Conservation (phyloP, 2,797 vertebrate species). For the Echeneis naucrates region DNA sequence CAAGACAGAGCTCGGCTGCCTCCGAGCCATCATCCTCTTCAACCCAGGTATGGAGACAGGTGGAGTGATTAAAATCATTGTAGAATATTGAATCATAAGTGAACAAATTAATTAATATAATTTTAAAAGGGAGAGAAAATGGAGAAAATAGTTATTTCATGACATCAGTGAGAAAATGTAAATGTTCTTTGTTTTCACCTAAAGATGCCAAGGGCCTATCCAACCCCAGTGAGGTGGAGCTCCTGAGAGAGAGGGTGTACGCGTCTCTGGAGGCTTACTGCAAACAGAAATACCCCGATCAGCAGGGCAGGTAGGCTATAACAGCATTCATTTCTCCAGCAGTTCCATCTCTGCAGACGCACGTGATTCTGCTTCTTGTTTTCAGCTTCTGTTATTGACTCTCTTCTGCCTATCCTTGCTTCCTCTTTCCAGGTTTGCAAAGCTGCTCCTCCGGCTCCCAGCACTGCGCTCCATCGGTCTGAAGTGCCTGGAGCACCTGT, state of each 20-base stretch:
- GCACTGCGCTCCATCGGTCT: slow-evolving; percentile 93
- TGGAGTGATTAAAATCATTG: not conserved
- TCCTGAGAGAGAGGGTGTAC: slow-evolving; percentile 92
- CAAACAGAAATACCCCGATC: slow-evolving; percentile 96
- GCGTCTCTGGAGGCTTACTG: slow-evolving; percentile 95
- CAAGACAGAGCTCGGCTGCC: slow-evolving; percentile 93
- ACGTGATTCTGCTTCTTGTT: not conserved
- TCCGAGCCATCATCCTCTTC: slow-evolving; percentile 91
- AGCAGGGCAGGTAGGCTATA: slow-evolving; percentile 90
- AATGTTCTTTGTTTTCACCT: slow-evolving; percentile 19
- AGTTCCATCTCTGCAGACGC: not conserved
- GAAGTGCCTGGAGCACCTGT: slow-evolving; percentile 95
- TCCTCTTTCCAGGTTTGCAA: slow-evolving; percentile 87
- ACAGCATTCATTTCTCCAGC: not conserved
- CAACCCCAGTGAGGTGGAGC: slow-evolving; percentile 92
- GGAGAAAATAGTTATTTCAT: no score
- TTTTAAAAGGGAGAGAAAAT: not conserved
- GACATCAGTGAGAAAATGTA: accelerated
- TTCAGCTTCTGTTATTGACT: not conserved
- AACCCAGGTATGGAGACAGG: slow-evolving; percentile 86
- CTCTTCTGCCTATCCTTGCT: not conserved
- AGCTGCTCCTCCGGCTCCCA: slow-evolving; percentile 93
- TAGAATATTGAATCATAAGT: not conserved
- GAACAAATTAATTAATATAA: not conserved
- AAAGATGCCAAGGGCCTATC: slow-evolving; percentile 94